phyloP scores from a whole-genome alignment of 1,140 invertebrate genomes.

The Diorhabda elongata region DNA sequence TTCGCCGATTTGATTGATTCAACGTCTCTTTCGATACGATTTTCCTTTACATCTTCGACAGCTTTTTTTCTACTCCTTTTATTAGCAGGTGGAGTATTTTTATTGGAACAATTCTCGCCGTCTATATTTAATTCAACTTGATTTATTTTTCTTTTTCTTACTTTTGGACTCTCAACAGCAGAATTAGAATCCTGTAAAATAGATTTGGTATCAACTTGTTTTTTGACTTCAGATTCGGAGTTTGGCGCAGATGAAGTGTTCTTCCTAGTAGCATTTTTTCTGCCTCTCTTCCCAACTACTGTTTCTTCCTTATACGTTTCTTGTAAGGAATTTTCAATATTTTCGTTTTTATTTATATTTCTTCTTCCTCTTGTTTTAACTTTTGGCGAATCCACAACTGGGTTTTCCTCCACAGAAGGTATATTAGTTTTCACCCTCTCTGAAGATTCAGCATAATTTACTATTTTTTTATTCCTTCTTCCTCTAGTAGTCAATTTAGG shows the following conservation, averaged over 20 bases:
- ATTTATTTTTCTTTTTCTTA: background rate
- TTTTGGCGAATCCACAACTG: background rate
- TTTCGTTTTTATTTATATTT: background rate
- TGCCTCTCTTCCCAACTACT: background rate
- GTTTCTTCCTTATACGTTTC: background rate
- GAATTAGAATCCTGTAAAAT: too few species aligned
- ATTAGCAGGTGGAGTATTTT: background rate
- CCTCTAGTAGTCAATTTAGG: background rate
- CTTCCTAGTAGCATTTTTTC: background rate
- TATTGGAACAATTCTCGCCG: background rate
- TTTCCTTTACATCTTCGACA: background rate
- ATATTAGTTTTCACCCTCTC: background rate
- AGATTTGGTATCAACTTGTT: too few species aligned
- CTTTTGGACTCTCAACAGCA: too few species aligned
- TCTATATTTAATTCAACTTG: background rate
- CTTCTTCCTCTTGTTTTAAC: background rate
- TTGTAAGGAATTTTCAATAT: background rate
- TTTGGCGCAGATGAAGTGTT: too few species aligned
- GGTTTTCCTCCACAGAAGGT: background rate
- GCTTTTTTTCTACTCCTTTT: background rate
- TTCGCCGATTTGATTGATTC: constrained; percentile 3
- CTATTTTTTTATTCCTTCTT: background rate
- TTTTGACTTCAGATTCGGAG: too few species aligned
- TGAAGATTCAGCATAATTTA: background rate
- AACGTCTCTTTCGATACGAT: too few species aligned